Base-by-base conservation (phyloP, 2,113 vertebrate species). In the Rhinopomastus cyanomelas region DNA sequence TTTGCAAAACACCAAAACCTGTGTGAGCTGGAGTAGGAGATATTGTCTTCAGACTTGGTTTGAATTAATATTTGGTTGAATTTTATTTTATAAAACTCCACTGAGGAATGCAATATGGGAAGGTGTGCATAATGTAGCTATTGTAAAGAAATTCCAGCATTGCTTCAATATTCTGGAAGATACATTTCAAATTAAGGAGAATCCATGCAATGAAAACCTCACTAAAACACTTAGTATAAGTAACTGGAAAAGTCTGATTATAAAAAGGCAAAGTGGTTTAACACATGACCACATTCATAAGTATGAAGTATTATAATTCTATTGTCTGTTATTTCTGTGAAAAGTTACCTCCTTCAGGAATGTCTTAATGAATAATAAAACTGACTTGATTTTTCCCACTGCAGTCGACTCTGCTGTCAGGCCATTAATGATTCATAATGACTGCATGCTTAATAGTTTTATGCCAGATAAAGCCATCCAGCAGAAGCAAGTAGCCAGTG, bases 321-420 rank as follows among this genome's bases (percentile, higher is more conserved):
- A 96, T 96, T 97, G 95, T 97, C 97, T 97, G 81, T 96, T 97
- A 95, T 97, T 96, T 96, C 96, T 93, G 83, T 97, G 96, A 95
- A 97, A 97, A 97, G 96, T 97, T 96, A 92, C 85, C 84, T 97
- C 91, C 96, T 97, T 97, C 95, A 97, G 95, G 95, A 98, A 95
- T 95, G 96, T 97, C 96, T 97, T 97, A 97, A 97, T 98, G 97
- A 98, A 98, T 97, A 98, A 98, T 98, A 97, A 97, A 97, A 97
- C 94, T 93, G 97, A 96, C 96, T 98, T 97, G 96, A 97, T 97
- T 97, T 42, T 97, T 97, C 96, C 96, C 97, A 96, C 89, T 94
- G 86, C 96, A 97, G 96, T 96, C 97, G 97, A 96, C 96, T 97
- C 96, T 96, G 95, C 96, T 98, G 97, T 97, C 97, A 97, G 87